Base-by-base conservation (phyloP, 1,140 invertebrate species). In the Thalassaphorura encarpata region DNA sequence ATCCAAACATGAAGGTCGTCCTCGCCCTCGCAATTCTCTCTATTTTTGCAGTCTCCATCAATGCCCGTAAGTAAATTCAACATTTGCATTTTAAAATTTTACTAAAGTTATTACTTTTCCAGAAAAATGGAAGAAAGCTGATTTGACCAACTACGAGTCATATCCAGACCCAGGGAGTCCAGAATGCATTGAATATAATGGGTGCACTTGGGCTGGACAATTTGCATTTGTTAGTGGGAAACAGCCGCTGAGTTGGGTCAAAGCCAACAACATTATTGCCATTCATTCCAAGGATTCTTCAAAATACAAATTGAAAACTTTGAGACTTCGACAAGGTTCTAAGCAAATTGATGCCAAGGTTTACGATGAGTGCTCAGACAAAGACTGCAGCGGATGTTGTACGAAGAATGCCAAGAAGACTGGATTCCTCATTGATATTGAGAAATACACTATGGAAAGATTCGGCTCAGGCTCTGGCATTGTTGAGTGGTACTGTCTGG, bases 401-500 rank as follows among this genome's bases (percentile, higher is more conserved):
- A 47, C 49, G 16, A 33, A 24, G 23, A 58, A 58, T 18, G 33
- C 33, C 15, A 26, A 46, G 24, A 36, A 45, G 27, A 52, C 56
- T 29, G 50, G 50, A 24, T 58, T 58, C 29, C 43, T 58, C n/a
- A 58, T 58, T 36, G 56, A 58, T 42, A 26, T 58, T 23, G 56
- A 58, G 26, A 58, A 52, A 26, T 58, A 52, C 29, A 58, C 56
- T 1, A 39, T 21, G 1, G 18, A 47, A 18, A 16, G 56, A 24
- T 58, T 58, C 33, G 56, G 56, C 4, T 36, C 43, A 0, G 19
- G 40, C 1, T 43, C 40, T 6, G 56, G 56, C 11, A 19, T 46
- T n/a, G 56, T 58, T 18, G 49, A 58, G 26, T 58, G 56, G 56
- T 26, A 40, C 23, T 58, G 56, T 23, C 15, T 58, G 11, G 50